A percentile compares a stretch with the other conserved stretches of the same genome.
These are phyloP conservation scores for Euspilapteryx auroguttella DNA, from an alignment of 2,888 invertebrate species.

Conservation along the genomic window DNA sequence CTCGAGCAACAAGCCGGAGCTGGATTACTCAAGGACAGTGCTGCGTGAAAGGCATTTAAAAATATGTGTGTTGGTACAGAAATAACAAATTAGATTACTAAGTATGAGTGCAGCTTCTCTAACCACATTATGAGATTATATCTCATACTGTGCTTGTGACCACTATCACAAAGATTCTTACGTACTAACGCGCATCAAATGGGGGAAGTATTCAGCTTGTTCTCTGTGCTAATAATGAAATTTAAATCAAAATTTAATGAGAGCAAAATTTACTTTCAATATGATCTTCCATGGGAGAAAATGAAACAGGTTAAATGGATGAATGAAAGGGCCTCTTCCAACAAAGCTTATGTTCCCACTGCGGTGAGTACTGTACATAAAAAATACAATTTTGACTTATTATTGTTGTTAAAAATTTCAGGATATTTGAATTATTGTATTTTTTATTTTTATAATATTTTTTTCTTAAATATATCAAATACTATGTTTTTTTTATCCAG, in stretches of 20 bases:
- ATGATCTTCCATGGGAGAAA: slow-evolving; percentile 44
- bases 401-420: no score
- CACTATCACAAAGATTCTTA: no score
- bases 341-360: slow-evolving; percentile 85
- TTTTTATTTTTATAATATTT: no score
- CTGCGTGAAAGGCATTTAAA: no score
- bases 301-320: slow-evolving; percentile 70
- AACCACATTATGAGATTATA: slow-evolving; percentile 21
- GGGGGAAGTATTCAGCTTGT: slow-evolving; percentile 54
- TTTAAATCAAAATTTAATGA: slow-evolving; percentile 55
- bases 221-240: slow-evolving; percentile 57
- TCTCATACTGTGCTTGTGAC: slow-evolving; percentile 31
- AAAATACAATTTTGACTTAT: no score
- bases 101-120: no score
- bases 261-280: slow-evolving; percentile 46
- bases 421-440: no score
- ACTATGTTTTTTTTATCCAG: slow-evolving; percentile 63
- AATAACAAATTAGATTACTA: no score
- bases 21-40: no score
- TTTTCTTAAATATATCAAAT: slow-evolving; percentile 20
- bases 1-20: no score
- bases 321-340: slow-evolving; percentile 72
- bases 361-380: slow-evolving; percentile 31
- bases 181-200: no score
- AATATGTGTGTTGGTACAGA: no score